Base-by-base conservation (phyloP, 1,140 invertebrate species). In the Leptinotarsa undecemlineata region DNA sequence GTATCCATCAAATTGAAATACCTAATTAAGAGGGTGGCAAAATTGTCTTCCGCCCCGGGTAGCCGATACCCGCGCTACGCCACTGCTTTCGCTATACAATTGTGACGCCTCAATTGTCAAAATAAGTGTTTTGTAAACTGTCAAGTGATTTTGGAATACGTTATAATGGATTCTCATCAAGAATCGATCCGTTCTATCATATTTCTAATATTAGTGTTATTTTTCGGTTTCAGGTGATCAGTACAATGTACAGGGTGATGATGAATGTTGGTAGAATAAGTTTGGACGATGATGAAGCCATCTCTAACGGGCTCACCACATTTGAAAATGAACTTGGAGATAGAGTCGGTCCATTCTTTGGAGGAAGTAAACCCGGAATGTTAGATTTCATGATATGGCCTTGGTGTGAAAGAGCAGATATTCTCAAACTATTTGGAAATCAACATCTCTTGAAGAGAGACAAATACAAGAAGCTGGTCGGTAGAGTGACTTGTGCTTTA, bases 351-450 rank as follows among this genome's bases (percentile, higher is more conserved):
- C 86, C 85, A n/a, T 96, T 91, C 80, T 91, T 93, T 80, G 88
- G 88, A 76, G 93, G 93, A 61, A 80, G 84, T 13, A 85, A 89
- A 73, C 93, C 94, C 5, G 93, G 93, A n/a, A 94, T 94, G 88
- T 87, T 92, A n/a, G 94, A 96, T 83, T 92, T 94, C 72, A 95
- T 95, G 93, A 93, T 96, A 73, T 96, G 94, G 94, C 94, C 95
- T 3, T 96, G 93, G 93, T 92, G 93, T 78, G 94, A 96, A 84
- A 88, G 93, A 77, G 83, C 89, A 1, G 86, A 87, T 69, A 78
- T 90, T 57, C 82, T 91, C 20, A 88, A 86, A 71, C 78, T 91
- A 13, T 77, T 89, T 62, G 86, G 87, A 23, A 84, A 88, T 64
- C 86, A 89, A 48, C 91, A 88, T 85, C 81, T 86, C 47, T 83